phyloP scores from a whole-genome alignment of 2,888 invertebrate genomes.

The Yponomeuta cagnagella region DNA sequence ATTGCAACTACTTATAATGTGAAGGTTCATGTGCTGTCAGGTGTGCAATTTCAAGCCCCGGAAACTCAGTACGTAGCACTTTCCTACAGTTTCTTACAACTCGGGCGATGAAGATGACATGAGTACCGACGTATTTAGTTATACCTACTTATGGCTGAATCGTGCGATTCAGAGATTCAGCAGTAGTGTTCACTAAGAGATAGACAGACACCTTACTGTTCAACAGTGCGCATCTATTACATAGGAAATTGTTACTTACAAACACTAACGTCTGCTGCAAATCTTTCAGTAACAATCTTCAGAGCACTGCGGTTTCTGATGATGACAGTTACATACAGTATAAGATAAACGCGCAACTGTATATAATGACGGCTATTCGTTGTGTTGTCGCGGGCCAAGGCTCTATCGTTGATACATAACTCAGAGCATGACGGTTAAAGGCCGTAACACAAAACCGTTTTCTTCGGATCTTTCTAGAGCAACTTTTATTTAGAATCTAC shows the following conservation, averaged over 20 bases:
- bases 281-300: neutral
- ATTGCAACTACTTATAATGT: too few species aligned
- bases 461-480: neutral
- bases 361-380: conserved; percentile 52
- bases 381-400: neutral
- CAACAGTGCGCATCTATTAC: neutral
- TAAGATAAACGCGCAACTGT: conserved; percentile 62
- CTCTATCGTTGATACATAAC: neutral
- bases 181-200: neutral
- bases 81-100: too few species aligned
- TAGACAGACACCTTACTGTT: neutral
- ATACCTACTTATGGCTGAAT: too few species aligned
- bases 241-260: too few species aligned
- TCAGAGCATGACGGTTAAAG: conserved; percentile 8
- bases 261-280: neutral
- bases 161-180: too few species aligned
- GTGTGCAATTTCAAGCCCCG: too few species aligned
- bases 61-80: too few species aligned
- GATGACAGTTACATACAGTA: conserved; percentile 50
- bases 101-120: too few species aligned
- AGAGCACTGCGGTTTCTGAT: conserved; percentile 23
- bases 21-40: too few species aligned
- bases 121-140: too few species aligned
- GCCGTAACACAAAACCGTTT: conserved; percentile 18
- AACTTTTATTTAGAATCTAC: neutral